Base-by-base conservation (phyloP, 2,113 vertebrate species). In the Tonatia bakeri region DNA sequence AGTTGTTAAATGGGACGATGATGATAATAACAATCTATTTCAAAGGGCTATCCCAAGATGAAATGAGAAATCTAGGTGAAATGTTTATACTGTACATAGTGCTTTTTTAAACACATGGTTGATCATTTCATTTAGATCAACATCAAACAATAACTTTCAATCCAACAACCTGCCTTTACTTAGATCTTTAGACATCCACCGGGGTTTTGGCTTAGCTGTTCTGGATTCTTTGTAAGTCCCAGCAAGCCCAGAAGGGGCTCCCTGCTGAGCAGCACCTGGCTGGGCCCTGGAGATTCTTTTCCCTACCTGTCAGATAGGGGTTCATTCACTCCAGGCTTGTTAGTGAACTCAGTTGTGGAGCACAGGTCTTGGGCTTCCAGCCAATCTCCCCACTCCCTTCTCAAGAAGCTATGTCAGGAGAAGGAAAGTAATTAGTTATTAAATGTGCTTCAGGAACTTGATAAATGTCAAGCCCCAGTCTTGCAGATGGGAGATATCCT, bases 371-470 rank as follows among this genome's bases (percentile, higher is more conserved):
- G 1, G 22, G 80, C 96, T 97, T 82, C 72, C 47, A 91, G 95
- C 95, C 96, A 94, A 91, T 31, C 38, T 72, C 72, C 81, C 52
- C 1, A 28, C 59, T 75, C 94, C 73, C 61, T 73, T 94, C n/a
- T 16, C 43, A 90, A 95, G 92, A 31, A 95, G 47, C 84, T 85
- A 20, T 80, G 87, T 95, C 95, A 97, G 65, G 91, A 93, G 69
- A 97, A 24, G 61, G 50, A 97, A 98, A 88, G 95, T 97, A 97
- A 97, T 97, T 96, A 97, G 96, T 95, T 95, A 96, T 96, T 95
- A 96, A 95, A 96, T 89, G 84, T 92, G 92, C 90, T 96, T 76
- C 72, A 10, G 95, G 87, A 92, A 85, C 67, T 73, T 86, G 92
- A 96, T 73, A 89, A 91, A 90, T 38, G 3, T 92, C 94, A 92